These are phyloP conservation scores for Crocallis elinguaria DNA, from an alignment of 2,888 invertebrate genomes.

Conservation along the genomic window DNA sequence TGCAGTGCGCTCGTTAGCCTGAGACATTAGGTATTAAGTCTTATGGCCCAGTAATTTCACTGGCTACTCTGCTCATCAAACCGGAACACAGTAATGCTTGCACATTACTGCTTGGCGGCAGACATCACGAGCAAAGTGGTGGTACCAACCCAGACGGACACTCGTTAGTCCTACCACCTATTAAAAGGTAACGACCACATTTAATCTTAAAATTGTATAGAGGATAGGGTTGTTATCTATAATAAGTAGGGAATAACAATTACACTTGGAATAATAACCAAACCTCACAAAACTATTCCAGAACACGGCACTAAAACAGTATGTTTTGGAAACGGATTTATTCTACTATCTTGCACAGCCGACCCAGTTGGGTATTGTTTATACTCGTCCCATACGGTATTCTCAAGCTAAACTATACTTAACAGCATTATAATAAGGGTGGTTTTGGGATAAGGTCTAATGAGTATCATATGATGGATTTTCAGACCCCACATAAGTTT, in stretches of 20 bases:
- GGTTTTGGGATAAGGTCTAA: not conserved
- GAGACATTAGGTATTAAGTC: too few species aligned
- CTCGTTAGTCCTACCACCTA: too few species aligned
- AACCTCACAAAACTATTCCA: not conserved
- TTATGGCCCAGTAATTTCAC: too few species aligned
- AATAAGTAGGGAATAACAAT: not conserved
- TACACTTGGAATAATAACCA: not conserved
- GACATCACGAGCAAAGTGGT: too few species aligned
- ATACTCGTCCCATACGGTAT: not conserved
- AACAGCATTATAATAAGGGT: not conserved
- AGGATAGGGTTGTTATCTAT: too few species aligned
- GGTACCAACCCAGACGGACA: too few species aligned
- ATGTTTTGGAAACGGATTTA: conserved; percentile 22
- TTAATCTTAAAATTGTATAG: too few species aligned
- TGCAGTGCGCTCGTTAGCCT: too few species aligned
- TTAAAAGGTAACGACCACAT: too few species aligned
- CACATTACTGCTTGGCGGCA: too few species aligned
- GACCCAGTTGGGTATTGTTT: conserved; percentile 12
- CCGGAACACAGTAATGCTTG: too few species aligned
- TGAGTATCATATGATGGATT: conserved; percentile 16
- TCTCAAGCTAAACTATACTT: not conserved
- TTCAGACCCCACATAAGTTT: conserved; percentile 20
- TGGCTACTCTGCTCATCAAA: too few species aligned
- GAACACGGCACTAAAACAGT: conserved; percentile 2
- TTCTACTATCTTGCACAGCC: conserved; percentile 13